These are phyloP conservation scores for Myioborus miniatus DNA, from an alignment of 2,797 vertebrate species.

Conservation along the genomic window DNA sequence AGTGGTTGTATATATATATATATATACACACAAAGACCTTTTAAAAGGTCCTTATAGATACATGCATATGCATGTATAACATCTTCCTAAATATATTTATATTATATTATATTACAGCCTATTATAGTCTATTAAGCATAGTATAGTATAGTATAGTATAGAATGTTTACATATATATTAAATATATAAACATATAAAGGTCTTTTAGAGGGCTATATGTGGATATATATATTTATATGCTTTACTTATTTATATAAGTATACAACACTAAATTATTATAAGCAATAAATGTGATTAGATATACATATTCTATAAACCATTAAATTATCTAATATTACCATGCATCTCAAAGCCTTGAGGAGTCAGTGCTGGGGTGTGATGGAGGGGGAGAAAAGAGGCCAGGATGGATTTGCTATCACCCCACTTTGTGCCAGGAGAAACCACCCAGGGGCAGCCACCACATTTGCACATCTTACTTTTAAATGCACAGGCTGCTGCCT, in stretches of 20 bases:
- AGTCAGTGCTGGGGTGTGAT: not conserved
- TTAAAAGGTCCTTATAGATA: not conserved
- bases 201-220: not conserved
- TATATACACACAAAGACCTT: not conserved
- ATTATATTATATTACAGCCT: no score
- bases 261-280: not conserved
- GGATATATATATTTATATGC: not conserved
- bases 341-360: not conserved
- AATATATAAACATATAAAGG: not conserved
- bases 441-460: not conserved
- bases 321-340: not conserved
- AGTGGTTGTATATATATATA: not conserved
- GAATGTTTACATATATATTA: not conserved
- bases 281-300: not conserved
- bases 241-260: no score
- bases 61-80: not conserved
- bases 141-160: no score
- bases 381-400: not conserved
- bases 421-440: not conserved
- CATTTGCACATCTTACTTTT: not conserved
- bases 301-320: not conserved
- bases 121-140: no score
- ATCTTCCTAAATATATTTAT: not conserved
- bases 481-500: not conserved
- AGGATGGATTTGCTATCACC: rapidly evolving